Evolutionary conservation across 2,888 invertebrate species (phyloP).

Genomic region (Sesamia inferens): DNA sequence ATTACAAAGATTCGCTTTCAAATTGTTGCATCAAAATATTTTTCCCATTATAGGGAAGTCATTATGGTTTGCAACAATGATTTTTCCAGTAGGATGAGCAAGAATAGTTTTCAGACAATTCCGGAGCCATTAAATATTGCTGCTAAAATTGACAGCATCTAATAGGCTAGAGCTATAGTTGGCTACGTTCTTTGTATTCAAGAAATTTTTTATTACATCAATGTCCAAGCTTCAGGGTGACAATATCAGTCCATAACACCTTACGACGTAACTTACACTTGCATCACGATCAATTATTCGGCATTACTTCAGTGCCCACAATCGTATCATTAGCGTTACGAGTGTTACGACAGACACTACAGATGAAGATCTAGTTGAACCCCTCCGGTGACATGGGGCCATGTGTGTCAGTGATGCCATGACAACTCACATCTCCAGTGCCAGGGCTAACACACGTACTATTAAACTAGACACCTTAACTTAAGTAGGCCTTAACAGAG

Average conservation of each 20-base stretch:
- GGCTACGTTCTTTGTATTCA: neutral
- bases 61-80: slow-evolving; percentile 10
- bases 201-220: slow-evolving; percentile 1
- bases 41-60: slow-evolving; percentile 15
- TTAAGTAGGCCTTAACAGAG: too few relatives aligned
- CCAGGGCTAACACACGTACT: slow-evolving; percentile 48
- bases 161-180: neutral
- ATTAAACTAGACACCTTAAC: neutral
- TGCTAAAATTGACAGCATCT: neutral
- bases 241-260: slow-evolving; percentile 10
- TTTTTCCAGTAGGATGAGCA: slow-evolving; percentile 31
- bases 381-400: slow-evolving; percentile 47
- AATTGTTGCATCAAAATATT: slow-evolving; percentile 29
- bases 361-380: slow-evolving; percentile 62
- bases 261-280: slow-evolving; percentile 33
- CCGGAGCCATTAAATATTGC: neutral
- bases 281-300: slow-evolving; percentile 54
- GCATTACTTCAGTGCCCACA: slow-evolving; percentile 50
- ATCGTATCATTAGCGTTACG: slow-evolving; percentile 46
- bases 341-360: slow-evolving; percentile 51
- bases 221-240: neutral
- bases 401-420: slow-evolving; percentile 71
- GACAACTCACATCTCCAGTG: slow-evolving; percentile 29
- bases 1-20: slow-evolving; percentile 3
- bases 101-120: neutral